Conservation (phyloP, 2,113 vertebrate genomes). For the Oncorhynchus mykiss region DNA sequence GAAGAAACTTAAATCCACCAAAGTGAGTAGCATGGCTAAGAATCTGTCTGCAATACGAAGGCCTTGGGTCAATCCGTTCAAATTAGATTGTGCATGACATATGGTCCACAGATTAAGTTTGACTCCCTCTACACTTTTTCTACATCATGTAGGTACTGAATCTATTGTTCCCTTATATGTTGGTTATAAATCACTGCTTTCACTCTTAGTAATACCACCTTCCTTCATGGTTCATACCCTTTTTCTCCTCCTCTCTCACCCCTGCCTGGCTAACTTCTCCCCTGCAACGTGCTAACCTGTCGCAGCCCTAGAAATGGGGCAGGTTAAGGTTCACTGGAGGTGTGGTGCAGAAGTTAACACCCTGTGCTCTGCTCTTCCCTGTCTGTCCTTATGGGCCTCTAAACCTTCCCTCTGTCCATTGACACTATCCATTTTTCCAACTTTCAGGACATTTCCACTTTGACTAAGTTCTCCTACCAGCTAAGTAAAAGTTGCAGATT, state of each 20-base stretch:
- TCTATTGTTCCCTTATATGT: neutral
- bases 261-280: constrained; percentile 47
- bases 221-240: neutral
- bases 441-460: neutral
- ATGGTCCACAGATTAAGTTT: neutral
- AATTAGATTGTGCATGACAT: neutral
- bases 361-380: neutral
- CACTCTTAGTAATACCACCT: neutral
- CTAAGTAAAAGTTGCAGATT: neutral
- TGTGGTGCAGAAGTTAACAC: neutral
- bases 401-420: neutral
- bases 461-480: neutral
- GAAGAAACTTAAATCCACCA: constrained; percentile 85
- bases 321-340: constrained; percentile 56
- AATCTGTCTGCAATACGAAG: neutral
- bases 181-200: neutral
- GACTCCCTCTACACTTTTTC: too few species aligned
- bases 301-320: constrained; percentile 87
- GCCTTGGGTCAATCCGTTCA: neutral
- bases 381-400: constrained; percentile 24
- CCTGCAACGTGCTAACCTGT: constrained; percentile 83
- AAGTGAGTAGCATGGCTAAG: constrained; percentile 75
- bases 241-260: constrained; percentile 12
- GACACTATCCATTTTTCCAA: neutral
- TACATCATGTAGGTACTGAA: neutral